A percentile compares a stretch with the other conserved stretches of the same genome.
These are phyloP conservation scores for Melanotaenia pygmaea DNA, from an alignment of 2,797 vertebrate species.

Conservation along the genomic window DNA sequence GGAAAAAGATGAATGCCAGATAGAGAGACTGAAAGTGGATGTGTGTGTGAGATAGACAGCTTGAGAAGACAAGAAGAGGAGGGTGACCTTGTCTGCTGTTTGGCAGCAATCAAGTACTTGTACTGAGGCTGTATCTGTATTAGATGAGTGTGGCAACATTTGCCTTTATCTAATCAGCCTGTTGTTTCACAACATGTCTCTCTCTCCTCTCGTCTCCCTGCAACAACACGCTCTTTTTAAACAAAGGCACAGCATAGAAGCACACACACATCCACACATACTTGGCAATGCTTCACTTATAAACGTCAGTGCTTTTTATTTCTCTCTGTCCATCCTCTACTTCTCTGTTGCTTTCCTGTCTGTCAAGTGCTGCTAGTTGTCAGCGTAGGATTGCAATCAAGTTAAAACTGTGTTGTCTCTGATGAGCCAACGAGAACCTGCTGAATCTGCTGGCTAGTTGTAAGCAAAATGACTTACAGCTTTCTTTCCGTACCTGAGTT, in stretches of 20 bases:
- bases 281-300: conserved; percentile 24
- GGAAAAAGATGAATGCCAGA: background rate
- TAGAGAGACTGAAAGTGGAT: background rate
- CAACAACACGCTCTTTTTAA: conserved; percentile 35
- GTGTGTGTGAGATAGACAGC: conserved; percentile 16
- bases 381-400: conserved; percentile 61
- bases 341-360: conserved; percentile 18
- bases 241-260: conserved; percentile 22
- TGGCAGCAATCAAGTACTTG: conserved; percentile 62
- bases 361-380: conserved; percentile 38
- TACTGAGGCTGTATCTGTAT: conserved; percentile 27
- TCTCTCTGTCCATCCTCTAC: conserved; percentile 9
- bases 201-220: conserved; percentile 13
- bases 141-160: conserved; percentile 33
- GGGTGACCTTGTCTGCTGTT: conserved; percentile 66
- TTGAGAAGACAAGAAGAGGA: conserved; percentile 46
- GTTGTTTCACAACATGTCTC: conserved; percentile 40
- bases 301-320: conserved; percentile 17
- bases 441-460: background rate
- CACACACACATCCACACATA: background rate
- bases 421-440: conserved; percentile 35
- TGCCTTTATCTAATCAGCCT: conserved; percentile 60
- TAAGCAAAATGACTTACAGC: background rate
- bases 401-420: conserved; percentile 37
- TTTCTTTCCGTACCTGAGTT: conserved; percentile 4